Conservation (phyloP, 1,140 invertebrate species). For the Diprion similis region DNA sequence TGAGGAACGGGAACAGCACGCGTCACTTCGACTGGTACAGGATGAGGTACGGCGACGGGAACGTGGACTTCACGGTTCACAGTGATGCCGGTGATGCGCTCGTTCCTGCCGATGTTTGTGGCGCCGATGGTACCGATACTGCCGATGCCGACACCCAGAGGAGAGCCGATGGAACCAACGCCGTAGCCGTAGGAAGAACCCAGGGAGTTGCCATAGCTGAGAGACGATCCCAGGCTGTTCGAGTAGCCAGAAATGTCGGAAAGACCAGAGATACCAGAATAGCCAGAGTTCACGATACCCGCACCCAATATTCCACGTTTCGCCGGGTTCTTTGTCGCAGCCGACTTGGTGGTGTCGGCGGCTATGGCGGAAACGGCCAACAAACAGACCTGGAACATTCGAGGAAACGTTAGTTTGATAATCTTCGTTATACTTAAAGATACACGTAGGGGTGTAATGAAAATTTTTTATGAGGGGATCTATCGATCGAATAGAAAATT, state of each 20-base stretch:
- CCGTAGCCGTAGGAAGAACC: slow-evolving; percentile 11
- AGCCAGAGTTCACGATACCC: slow-evolving; percentile 13
- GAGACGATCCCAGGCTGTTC: neutral
- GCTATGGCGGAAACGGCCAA: slow-evolving; percentile 15
- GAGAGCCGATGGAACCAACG: neutral
- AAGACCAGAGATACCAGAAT: slow-evolving; percentile 10
- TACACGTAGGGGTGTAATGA: neutral
- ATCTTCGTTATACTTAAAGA: neutral
- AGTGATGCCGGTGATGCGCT: slow-evolving; percentile 26
- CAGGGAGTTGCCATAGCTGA: neutral
- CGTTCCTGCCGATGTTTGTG: neutral
- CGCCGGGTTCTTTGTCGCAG: slow-evolving; percentile 23
- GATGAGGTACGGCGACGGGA: slow-evolving; percentile 39
- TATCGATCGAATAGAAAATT: too few relatives aligned
- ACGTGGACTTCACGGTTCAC: slow-evolving; percentile 38
- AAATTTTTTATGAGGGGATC: too few relatives aligned
- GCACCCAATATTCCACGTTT: slow-evolving; percentile 31
- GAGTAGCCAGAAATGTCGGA: slow-evolving; percentile 9
- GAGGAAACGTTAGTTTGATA: slow-evolving; percentile 1
- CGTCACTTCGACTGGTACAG: slow-evolving; percentile 40
- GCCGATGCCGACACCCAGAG: slow-evolving; percentile 6
- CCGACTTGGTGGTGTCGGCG: neutral
- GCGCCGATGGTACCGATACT: slow-evolving; percentile 22
- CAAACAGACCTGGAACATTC: slow-evolving; percentile 27
- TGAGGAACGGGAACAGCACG: slow-evolving; percentile 37